These are phyloP conservation scores for Progne subis DNA, from an alignment of 2,113 vertebrate genomes.

Conservation along the genomic window DNA sequence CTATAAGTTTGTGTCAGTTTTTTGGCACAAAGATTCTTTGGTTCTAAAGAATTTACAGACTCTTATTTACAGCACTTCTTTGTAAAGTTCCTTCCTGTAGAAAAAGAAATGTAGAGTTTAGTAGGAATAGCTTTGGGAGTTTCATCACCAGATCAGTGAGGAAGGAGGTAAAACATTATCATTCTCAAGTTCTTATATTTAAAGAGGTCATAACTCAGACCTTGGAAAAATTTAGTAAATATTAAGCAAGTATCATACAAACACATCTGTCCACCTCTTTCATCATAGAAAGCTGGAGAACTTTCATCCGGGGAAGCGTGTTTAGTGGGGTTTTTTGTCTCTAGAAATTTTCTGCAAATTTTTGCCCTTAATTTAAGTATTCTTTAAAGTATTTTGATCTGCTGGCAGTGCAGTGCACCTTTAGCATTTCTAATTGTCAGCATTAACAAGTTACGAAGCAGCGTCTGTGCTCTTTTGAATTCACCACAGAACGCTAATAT, in stretches of 20 bases:
- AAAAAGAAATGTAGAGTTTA: background rate
- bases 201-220: background rate
- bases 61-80: background rate
- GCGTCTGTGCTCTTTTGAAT: background rate
- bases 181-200: background rate
- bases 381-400: background rate
- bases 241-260: background rate
- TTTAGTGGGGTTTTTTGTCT: background rate
- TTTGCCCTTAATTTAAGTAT: background rate
- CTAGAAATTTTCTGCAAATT: background rate
- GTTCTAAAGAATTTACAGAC: background rate
- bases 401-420: background rate
- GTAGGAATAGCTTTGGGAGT: background rate
- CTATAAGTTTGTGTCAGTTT: background rate
- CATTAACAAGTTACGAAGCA: background rate
- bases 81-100: background rate
- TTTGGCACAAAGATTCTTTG: background rate
- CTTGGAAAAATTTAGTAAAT: background rate
- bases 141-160: background rate
- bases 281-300: background rate
- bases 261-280: background rate
- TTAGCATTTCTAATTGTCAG: background rate
- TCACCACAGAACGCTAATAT: background rate
- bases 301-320: background rate
- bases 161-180: background rate